phyloP scores from a whole-genome alignment of 2,113 vertebrate species.

The Propithecus coquereli region DNA sequence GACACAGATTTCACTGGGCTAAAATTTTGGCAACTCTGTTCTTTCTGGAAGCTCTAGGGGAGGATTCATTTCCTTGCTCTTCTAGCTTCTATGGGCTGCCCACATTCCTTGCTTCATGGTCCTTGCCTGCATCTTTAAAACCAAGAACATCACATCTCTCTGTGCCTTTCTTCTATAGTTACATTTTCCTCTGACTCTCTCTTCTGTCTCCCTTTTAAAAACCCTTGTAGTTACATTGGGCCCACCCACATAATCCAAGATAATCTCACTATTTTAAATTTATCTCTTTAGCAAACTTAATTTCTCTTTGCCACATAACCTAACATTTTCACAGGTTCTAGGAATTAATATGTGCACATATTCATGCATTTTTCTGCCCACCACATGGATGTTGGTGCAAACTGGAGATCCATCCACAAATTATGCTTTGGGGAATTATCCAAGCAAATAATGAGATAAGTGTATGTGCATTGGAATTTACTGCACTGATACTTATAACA shows the following conservation, averaged over 20 bases:
- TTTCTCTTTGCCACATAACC: not conserved
- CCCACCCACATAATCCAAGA: not conserved
- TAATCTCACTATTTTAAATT: not conserved
- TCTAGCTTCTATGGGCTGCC: not conserved
- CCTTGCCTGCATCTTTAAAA: not conserved
- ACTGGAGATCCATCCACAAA: not conserved
- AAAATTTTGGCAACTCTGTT: not conserved
- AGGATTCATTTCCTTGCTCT: not conserved
- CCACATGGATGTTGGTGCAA: not conserved
- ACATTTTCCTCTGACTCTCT: not conserved
- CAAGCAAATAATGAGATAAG: not conserved
- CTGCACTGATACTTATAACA: not conserved
- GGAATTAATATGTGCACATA: not conserved
- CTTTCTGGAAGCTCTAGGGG: not conserved
- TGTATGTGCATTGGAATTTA: not conserved
- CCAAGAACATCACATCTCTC: not conserved
- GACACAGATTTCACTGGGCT: not conserved
- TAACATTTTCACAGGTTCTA: not conserved
- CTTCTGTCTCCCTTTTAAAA: not conserved
- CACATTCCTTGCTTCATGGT: not conserved
- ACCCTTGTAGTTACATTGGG: not conserved
- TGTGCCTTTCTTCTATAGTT: not conserved
- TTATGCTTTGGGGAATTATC: not conserved
- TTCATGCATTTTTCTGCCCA: not conserved
- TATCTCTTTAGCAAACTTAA: not conserved